Conservation (phyloP, 1,140 invertebrate genomes). For the Papilio polyxenes region DNA sequence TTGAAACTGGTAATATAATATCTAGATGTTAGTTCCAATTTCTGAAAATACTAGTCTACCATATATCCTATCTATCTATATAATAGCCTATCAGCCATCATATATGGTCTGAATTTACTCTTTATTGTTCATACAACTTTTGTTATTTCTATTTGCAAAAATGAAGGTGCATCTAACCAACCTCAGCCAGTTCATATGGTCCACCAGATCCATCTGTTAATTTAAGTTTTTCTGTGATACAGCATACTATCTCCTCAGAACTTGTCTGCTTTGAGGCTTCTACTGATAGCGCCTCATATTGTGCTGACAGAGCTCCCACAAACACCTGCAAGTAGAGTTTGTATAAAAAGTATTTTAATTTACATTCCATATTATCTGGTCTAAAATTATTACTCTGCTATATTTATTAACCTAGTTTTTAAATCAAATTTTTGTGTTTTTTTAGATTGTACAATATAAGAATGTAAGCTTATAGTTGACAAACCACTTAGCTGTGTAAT, state of each 20-base stretch:
- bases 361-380: not conserved
- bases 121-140: too few species aligned
- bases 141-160: not conserved
- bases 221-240: slow-evolving; percentile 89
- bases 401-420: not conserved
- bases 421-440: not conserved
- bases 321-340: slow-evolving; percentile 83
- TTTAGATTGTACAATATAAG: not conserved
- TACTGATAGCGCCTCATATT: slow-evolving; percentile 94
- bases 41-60: too few species aligned
- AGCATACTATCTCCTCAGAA: slow-evolving; percentile 93
- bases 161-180: slow-evolving; percentile 65
- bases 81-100: too few species aligned
- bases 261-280: slow-evolving; percentile 96
- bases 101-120: too few species aligned
- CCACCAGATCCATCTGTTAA: slow-evolving; percentile 83
- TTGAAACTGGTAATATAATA: too few species aligned
- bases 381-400: not conserved
- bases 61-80: too few species aligned
- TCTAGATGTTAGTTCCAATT: too few species aligned
- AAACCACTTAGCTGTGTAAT: too few species aligned
- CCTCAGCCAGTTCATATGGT: slow-evolving; percentile 95
- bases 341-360: not conserved
- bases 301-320: slow-evolving; percentile 92
- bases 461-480: too few species aligned